Conservation (phyloP, 2,113 vertebrate species). For the Nesogale talazaci region DNA sequence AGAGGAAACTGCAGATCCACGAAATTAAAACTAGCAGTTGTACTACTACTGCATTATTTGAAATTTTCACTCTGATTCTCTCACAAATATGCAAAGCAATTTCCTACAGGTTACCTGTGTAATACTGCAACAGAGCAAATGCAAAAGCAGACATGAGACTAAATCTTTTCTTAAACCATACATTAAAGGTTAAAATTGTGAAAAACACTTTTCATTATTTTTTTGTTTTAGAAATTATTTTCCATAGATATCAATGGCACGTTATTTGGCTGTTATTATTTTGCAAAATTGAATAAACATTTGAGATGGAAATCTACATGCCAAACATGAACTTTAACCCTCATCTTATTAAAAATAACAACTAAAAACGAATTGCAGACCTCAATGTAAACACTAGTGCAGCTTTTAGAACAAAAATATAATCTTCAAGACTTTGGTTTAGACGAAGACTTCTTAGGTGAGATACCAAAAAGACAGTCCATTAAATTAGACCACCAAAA, state of each 20-base stretch:
- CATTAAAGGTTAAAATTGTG: neutral
- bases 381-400: neutral
- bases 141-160: neutral
- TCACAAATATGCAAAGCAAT: neutral
- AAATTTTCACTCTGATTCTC: neutral
- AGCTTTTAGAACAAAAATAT: neutral
- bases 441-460: neutral
- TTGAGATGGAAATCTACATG: neutral
- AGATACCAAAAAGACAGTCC: neutral
- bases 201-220: conserved; percentile 1
- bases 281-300: neutral
- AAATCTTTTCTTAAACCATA: conserved; percentile 18
- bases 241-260: conserved; percentile 1
- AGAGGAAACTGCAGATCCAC: neutral
- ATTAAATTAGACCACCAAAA: neutral
- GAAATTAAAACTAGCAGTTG: conserved; percentile 44
- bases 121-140: neutral
- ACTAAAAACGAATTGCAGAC: neutral
- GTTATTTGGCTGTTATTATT: neutral
- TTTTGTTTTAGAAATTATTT: conserved; percentile 48
- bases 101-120: neutral
- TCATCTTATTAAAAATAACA: neutral
- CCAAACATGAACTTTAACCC: neutral
- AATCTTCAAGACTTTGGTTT: neutral
- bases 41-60: neutral